These are phyloP conservation scores for Conistra vaccinii DNA, from an alignment of 2,888 invertebrate species.

Conservation along the genomic window DNA sequence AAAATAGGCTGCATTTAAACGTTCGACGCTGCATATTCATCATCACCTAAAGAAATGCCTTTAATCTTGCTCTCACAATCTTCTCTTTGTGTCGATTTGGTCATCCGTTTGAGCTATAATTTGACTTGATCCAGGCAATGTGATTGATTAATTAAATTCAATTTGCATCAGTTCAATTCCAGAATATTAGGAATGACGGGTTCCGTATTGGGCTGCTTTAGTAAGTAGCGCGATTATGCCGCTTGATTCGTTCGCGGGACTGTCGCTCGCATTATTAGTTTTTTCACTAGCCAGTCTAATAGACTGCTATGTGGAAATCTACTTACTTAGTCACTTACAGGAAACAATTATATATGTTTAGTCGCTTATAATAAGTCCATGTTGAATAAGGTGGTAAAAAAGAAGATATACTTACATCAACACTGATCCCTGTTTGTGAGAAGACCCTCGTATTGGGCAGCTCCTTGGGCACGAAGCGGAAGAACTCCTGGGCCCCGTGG, in stretches of 20 bases:
- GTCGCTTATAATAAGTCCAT: too few relatives aligned
- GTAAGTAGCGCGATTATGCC: constrained; percentile 14
- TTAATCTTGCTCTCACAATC: constrained; percentile 50
- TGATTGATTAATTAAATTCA: constrained; percentile 65
- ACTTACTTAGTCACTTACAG: not conserved
- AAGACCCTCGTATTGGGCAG: constrained; percentile 94
- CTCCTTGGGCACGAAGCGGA: constrained; percentile 95
- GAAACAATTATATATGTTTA: not conserved
- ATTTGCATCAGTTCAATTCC: constrained; percentile 51
- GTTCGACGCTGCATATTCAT: constrained; percentile 28
- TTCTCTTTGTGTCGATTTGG: constrained; percentile 58
- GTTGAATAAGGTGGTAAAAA: not conserved
- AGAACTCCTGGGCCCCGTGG: constrained; percentile 94
- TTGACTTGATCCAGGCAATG: constrained; percentile 62
- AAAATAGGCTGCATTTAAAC: constrained; percentile 6
- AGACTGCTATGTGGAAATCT: not conserved
- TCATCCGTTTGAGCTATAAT: constrained; percentile 63
- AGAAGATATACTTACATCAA: constrained; percentile 92
- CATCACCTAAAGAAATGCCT: constrained; percentile 31
- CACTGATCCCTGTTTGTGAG: constrained; percentile 92
- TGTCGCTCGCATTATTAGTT: constrained; percentile 4
- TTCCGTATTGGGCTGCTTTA: constrained; percentile 18
- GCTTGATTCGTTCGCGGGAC: constrained; percentile 22
- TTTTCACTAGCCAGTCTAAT: not conserved
- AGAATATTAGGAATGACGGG: constrained; percentile 39